These are phyloP conservation scores for Heliconius cydno DNA, from an alignment of 2,888 invertebrate species.

Conservation along the genomic window DNA sequence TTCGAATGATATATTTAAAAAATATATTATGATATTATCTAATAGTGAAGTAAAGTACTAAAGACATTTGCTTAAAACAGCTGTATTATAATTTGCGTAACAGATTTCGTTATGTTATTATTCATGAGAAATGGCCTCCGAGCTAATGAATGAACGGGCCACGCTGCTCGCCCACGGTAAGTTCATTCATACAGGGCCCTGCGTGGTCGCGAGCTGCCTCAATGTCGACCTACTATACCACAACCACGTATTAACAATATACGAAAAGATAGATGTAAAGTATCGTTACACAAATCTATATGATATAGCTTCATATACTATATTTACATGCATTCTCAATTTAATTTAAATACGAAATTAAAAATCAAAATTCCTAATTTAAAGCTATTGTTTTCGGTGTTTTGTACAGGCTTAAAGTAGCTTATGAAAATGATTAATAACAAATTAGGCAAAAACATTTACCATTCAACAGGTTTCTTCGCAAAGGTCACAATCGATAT, in stretches of 20 bases:
- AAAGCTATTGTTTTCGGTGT: neutral
- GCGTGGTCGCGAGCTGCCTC: conserved; percentile 69
- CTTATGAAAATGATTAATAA: conserved; percentile 16
- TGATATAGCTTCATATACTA: neutral
- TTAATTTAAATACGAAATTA: neutral
- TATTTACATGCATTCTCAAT: neutral
- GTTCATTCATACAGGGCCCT: conserved; percentile 79
- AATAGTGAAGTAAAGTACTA: neutral
- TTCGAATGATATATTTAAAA: neutral
- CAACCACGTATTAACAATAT: conserved; percentile 43
- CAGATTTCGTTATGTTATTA: conserved; percentile 77
- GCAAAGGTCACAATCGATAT: conserved; percentile 71
- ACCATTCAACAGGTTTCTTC: conserved; percentile 62
- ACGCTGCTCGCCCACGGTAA: conserved; percentile 66
- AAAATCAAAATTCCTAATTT: neutral
- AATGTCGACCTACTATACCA: conserved; percentile 61
- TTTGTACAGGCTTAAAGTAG: neutral
- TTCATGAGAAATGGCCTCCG: conserved; percentile 79
- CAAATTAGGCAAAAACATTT: conserved; percentile 33
- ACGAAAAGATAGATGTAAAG: conserved; percentile 4
- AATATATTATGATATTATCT: neutral
- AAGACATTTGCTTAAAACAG: conserved; percentile 46
- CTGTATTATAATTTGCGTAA: conserved; percentile 61
- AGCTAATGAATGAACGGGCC: conserved; percentile 79
- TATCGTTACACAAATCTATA: neutral